Evolutionary conservation across 2,888 invertebrate genomes (phyloP).

Genomic region (Cordilura impudica): DNA sequence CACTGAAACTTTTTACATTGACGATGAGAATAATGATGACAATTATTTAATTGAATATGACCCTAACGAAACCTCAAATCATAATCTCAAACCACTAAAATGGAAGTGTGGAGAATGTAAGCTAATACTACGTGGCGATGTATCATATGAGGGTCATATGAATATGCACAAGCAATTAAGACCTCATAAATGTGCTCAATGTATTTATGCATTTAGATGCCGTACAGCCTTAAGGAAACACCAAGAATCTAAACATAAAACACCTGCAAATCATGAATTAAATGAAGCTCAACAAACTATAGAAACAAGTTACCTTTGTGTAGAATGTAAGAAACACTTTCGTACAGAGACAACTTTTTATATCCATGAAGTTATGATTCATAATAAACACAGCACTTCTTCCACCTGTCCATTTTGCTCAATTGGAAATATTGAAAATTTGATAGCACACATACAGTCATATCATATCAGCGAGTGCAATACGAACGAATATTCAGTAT

Average conservation of each 20-base stretch:
- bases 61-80: slow-evolving; percentile 19
- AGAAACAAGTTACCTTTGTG: slow-evolving; percentile 6
- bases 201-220: slow-evolving; percentile 61
- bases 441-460: slow-evolving; percentile 35
- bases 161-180: slow-evolving; percentile 63
- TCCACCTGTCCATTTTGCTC: slow-evolving; percentile 38
- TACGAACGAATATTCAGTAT: neutral
- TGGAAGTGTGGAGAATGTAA: slow-evolving; percentile 66
- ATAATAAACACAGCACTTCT: neutral
- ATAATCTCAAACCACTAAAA: slow-evolving; percentile 38
- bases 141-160: slow-evolving; percentile 66
- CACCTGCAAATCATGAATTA: neutral
- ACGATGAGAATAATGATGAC: slow-evolving; percentile 63
- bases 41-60: slow-evolving; percentile 58
- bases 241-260: slow-evolving; percentile 39
- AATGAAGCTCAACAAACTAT: neutral
- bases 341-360: slow-evolving; percentile 7
- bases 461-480: slow-evolving; percentile 6
- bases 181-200: slow-evolving; percentile 62
- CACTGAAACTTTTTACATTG: slow-evolving; percentile 26
- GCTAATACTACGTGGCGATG: slow-evolving; percentile 63
- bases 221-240: slow-evolving; percentile 59
- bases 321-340: slow-evolving; percentile 24
- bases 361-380: slow-evolving; percentile 39
- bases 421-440: slow-evolving; percentile 9